These are phyloP conservation scores for Neodontobutis hainanensis DNA, from an alignment of 2,113 vertebrate genomes.

Conservation along the genomic window DNA sequence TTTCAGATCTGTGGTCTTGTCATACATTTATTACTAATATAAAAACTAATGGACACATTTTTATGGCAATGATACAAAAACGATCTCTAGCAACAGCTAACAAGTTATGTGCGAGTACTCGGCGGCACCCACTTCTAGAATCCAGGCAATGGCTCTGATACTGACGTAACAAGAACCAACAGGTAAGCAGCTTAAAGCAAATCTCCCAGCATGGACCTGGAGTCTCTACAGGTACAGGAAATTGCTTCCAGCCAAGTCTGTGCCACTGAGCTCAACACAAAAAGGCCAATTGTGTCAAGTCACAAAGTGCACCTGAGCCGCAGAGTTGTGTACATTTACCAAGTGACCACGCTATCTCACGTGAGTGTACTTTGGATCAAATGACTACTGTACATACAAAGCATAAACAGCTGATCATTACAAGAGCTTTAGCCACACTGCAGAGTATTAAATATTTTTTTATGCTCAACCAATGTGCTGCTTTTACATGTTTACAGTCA, in stretches of 20 bases:
- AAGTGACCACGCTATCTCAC: slow-evolving; percentile 23
- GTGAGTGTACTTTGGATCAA: slow-evolving; percentile 41
- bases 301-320: slow-evolving; percentile 36
- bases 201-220: slow-evolving; percentile 59
- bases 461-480: slow-evolving; percentile 14
- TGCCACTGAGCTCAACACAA: slow-evolving; percentile 42
- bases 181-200: slow-evolving; percentile 77
- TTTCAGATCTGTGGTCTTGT: too few species aligned
- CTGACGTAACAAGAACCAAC: slow-evolving; percentile 59
- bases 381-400: slow-evolving; percentile 17
- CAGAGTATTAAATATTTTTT: slow-evolving; percentile 3
- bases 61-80: background rate
- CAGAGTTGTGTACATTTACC: slow-evolving; percentile 40
- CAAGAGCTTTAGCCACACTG: background rate
- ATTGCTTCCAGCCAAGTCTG: slow-evolving; percentile 27
- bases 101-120: background rate
- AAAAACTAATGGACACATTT: too few species aligned
- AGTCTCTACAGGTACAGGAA: slow-evolving; percentile 51
- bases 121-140: slow-evolving; percentile 23
- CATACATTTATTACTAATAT: slow-evolving; percentile 22
- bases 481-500: background rate
- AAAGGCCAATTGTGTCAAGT: slow-evolving; percentile 49
- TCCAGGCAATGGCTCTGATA: slow-evolving; percentile 35
- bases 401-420: slow-evolving; percentile 20
- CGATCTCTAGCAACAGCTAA: background rate